These are phyloP conservation scores for Hoplias malabaricus DNA, from an alignment of 2,113 vertebrate genomes.

Conservation along the genomic window DNA sequence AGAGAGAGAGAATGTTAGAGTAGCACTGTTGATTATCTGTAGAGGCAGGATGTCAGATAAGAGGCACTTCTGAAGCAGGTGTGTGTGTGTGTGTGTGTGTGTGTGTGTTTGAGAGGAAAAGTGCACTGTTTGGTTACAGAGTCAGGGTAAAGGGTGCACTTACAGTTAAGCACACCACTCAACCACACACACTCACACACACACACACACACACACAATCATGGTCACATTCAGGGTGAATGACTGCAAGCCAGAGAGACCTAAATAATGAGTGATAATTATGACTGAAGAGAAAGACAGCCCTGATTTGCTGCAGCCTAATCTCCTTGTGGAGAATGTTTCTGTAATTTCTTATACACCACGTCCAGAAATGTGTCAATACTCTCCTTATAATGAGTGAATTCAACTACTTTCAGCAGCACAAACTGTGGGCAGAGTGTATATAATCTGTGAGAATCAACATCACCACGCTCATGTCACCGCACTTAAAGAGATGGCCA, in stretches of 20 bases:
- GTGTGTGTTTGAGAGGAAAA: background rate
- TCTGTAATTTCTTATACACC: too few relatives aligned
- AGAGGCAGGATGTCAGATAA: slow-evolving; percentile 25
- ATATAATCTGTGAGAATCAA: too few relatives aligned
- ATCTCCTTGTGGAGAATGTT: too few relatives aligned
- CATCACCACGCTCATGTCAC: too few relatives aligned
- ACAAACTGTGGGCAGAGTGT: too few relatives aligned
- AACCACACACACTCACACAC: too few relatives aligned
- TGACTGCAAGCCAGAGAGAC: background rate
- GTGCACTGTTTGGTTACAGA: background rate
- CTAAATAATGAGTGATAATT: background rate
- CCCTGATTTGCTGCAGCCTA: too few relatives aligned
- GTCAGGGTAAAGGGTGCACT: slow-evolving; percentile 1
- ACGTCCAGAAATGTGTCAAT: too few relatives aligned
- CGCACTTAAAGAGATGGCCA: too few relatives aligned
- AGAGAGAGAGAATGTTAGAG: slow-evolving; percentile 11
- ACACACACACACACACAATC: background rate
- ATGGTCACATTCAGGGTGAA: background rate
- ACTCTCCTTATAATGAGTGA: too few relatives aligned
- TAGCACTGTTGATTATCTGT: slow-evolving; percentile 22
- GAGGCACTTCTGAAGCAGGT: slow-evolving; percentile 33
- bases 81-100: slow-evolving; percentile 15
- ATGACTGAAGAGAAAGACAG: background rate
- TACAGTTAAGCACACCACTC: slow-evolving; percentile 26
- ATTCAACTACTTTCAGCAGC: too few relatives aligned